These are phyloP conservation scores for Talpa occidentalis DNA, from an alignment of 2,113 vertebrate genomes.

Conservation along the genomic window DNA sequence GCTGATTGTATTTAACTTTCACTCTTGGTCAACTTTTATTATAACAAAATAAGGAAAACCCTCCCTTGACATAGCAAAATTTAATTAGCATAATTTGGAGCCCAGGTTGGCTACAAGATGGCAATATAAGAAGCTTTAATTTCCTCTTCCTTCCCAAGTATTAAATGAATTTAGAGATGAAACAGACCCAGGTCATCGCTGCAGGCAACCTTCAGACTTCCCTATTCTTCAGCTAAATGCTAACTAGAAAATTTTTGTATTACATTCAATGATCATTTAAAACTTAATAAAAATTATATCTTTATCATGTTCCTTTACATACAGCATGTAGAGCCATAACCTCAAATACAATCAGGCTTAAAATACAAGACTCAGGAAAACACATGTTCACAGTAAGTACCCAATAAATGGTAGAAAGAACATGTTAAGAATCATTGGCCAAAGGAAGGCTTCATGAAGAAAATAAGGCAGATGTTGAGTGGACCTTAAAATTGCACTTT, in stretches of 20 bases:
- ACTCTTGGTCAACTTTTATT: neutral
- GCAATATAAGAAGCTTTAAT: constrained; percentile 32
- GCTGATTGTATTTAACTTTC: neutral
- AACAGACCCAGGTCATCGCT: neutral
- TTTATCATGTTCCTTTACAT: neutral
- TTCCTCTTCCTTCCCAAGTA: constrained; percentile 41
- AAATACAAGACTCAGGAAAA: constrained; percentile 34
- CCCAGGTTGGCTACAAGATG: constrained; percentile 57
- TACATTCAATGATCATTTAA: constrained; percentile 31
- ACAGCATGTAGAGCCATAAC: neutral
- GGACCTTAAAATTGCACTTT: neutral
- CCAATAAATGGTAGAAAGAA: neutral
- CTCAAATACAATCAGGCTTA: constrained; percentile 7
- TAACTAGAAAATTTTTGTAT: neutral
- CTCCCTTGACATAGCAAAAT: constrained; percentile 6
- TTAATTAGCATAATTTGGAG: neutral
- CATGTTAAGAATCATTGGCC: neutral
- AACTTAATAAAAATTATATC: neutral
- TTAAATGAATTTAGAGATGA: constrained; percentile 58
- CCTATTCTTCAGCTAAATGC: neutral
- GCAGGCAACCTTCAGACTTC: constrained; percentile 12
- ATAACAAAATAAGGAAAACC: constrained; percentile 1
- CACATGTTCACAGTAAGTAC: neutral
- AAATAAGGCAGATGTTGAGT: neutral
- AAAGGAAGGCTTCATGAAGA: neutral